These are phyloP conservation scores for Nannobrachium achirus DNA, from an alignment of 2,113 vertebrate genomes.

Conservation along the genomic window DNA sequence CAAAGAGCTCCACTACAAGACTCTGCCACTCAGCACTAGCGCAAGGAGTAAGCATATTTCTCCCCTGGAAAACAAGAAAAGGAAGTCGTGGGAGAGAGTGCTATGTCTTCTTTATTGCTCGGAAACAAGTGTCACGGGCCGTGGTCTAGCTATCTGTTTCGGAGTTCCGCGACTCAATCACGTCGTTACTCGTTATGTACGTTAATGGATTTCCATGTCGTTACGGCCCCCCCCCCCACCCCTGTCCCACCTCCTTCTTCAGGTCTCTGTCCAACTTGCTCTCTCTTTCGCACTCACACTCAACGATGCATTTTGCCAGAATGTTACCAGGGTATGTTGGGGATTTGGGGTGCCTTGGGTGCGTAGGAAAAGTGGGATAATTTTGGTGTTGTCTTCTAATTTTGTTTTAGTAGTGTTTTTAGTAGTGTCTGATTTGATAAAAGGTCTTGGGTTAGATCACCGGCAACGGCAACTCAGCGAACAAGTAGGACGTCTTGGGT, in stretches of 20 bases:
- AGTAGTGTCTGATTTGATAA: no score
- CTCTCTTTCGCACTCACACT: no score
- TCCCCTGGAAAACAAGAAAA: slow-evolving; percentile 34
- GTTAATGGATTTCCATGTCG: slow-evolving; percentile 35
- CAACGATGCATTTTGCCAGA: no score
- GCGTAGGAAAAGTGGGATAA: no score
- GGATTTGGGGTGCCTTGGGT: no score
- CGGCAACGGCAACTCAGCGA: no score
- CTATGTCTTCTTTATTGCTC: slow-evolving; percentile 14
- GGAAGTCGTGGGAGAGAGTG: slow-evolving; percentile 4
- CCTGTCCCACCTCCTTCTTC: background rate
- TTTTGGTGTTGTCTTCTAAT: no score
- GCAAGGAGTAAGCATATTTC: slow-evolving; percentile 40
- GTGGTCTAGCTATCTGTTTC: slow-evolving; percentile 32
- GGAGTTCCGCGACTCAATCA: slow-evolving; percentile 7
- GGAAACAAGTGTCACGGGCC: slow-evolving; percentile 40
- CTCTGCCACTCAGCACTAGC: slow-evolving; percentile 58
- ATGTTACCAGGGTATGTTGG: no score
- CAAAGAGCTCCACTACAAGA: slow-evolving; percentile 66
- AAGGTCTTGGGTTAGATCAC: no score
- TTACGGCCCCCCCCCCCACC: slow-evolving; percentile 4
- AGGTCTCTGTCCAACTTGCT: background rate
- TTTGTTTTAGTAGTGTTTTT: no score
- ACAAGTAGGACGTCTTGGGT: no score
- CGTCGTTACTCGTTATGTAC: slow-evolving; percentile 28